These are phyloP conservation scores for Falco columbarius DNA, from an alignment of 2,797 vertebrate species.

Conservation along the genomic window DNA sequence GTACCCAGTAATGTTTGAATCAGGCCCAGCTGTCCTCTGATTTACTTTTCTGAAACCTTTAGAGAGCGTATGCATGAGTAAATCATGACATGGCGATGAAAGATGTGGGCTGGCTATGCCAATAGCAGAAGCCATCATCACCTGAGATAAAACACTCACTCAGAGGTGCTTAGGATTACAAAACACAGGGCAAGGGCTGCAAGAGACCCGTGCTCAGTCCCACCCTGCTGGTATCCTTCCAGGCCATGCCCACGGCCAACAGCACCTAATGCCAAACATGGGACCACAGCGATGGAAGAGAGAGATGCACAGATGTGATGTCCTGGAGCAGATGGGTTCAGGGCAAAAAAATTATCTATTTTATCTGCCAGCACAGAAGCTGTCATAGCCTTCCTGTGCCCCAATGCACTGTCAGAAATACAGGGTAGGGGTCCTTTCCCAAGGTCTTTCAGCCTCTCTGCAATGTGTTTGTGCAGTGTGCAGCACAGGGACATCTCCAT, in stretches of 20 bases:
- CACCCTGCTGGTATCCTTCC: neutral
- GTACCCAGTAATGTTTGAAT: neutral
- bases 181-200: neutral
- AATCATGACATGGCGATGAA: accelerated
- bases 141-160: neutral
- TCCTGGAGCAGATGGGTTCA: neutral
- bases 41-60: neutral
- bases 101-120: neutral
- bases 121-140: neutral
- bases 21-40: neutral
- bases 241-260: neutral
- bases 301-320: neutral
- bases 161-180: neutral
- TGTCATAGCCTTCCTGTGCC: neutral
- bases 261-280: neutral
- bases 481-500: neutral
- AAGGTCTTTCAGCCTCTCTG: neutral
- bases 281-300: neutral
- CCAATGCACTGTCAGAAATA: neutral
- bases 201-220: accelerated
- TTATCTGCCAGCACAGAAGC: neutral
- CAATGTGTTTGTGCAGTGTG: neutral
- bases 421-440: neutral
- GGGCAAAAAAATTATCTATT: neutral
- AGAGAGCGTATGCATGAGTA: neutral